These are phyloP conservation scores for Semnopithecus entellus DNA, from an alignment of 2,113 vertebrate species.

Conservation along the genomic window DNA sequence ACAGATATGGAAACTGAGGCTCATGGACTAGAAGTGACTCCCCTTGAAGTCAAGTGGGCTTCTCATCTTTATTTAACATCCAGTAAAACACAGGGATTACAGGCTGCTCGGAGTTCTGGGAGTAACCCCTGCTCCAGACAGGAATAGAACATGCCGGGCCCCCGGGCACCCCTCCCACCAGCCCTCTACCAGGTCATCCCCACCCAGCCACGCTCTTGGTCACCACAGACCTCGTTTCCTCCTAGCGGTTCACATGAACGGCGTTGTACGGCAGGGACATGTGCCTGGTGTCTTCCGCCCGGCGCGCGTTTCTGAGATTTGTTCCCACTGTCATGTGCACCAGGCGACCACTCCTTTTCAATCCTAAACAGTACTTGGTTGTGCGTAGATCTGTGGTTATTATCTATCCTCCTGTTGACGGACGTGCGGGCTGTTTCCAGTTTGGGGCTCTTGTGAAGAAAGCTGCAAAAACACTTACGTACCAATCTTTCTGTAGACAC, in stretches of 20 bases:
- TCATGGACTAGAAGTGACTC: fast-evolving
- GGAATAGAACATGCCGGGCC: not conserved
- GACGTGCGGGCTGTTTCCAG: not conserved
- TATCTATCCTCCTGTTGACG: not conserved
- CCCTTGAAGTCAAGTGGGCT: not conserved
- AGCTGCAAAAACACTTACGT: no score
- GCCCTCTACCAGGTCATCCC: not conserved
- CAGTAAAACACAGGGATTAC: not conserved
- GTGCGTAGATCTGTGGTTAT: not conserved
- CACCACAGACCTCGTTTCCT: not conserved
- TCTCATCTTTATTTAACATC: not conserved
- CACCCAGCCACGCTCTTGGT: not conserved
- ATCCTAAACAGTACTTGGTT: fast-evolving
- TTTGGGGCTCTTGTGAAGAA: not conserved
- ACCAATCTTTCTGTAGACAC: not conserved
- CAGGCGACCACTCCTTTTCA: not conserved
- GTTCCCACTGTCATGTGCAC: no score
- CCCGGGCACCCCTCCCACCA: not conserved
- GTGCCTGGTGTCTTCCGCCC: not conserved
- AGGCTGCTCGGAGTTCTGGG: not conserved
- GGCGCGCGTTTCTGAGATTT: fast-evolving
- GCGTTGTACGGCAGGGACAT: fast-evolving
- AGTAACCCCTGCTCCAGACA: not conserved
- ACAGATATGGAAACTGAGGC: not conserved
- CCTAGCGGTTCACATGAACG: fast-evolving